A percentile compares a stretch with the other conserved stretches of the same genome.
Evolutionary conservation across 2,888 invertebrate species (phyloP).

Genomic region (Cantharis flavilabris): DNA sequence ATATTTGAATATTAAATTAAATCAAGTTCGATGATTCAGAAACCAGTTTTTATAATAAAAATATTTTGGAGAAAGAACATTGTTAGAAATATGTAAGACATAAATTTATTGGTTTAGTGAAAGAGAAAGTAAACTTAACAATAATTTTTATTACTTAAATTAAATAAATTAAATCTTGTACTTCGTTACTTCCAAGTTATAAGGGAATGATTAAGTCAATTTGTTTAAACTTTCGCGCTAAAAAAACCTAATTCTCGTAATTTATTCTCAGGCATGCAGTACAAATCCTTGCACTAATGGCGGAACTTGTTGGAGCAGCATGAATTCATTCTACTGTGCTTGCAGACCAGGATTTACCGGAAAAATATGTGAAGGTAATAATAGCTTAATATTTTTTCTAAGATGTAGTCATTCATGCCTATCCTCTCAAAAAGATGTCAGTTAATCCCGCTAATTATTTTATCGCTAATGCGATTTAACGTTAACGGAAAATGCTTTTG

Average conservation of each 20-base stretch:
- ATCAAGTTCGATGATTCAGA: neutral
- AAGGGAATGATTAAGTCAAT: neutral
- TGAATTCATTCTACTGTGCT: conserved; percentile 77
- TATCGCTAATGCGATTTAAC: neutral
- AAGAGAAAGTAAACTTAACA: neutral
- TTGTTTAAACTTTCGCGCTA: neutral
- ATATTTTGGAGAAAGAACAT: neutral
- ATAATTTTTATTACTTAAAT: neutral
- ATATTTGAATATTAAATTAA: neutral
- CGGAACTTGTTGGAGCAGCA: conserved; percentile 77
- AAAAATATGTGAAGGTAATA: conserved; percentile 75
- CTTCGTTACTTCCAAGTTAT: neutral
- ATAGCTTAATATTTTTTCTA: neutral
- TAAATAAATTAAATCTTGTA: neutral
- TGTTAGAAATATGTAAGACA: neutral
- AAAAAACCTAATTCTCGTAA: neutral
- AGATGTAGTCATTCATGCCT: neutral
- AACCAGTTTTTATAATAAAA: neutral
- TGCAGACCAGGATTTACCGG: conserved; percentile 82
- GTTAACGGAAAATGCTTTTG: neutral
- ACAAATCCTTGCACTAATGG: conserved; percentile 77
- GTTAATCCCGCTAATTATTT: neutral
- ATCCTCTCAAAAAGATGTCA: neutral
- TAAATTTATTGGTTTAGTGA: neutral
- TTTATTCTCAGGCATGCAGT: conserved; percentile 64